These are phyloP conservation scores for Ashinkailepas kermadecensis DNA, from an alignment of 2,888 invertebrate species.

Conservation along the genomic window DNA sequence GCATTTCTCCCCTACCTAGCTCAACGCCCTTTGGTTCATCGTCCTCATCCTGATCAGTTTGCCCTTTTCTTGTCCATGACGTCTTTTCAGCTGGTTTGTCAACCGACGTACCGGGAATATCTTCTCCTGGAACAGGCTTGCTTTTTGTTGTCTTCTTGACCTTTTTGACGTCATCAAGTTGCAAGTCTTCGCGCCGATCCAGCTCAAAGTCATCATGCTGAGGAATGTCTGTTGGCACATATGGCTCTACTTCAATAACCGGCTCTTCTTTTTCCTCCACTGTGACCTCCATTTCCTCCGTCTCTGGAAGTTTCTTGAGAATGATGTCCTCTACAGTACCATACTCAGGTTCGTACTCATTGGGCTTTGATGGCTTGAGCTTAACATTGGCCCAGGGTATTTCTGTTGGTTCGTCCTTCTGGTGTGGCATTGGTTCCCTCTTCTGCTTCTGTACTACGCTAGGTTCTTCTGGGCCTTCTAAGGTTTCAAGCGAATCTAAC, in stretches of 20 bases:
- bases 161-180: background rate
- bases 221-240: background rate
- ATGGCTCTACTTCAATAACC: background rate
- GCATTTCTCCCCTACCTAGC: constrained; percentile 24
- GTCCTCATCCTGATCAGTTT: no score
- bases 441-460: background rate
- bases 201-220: background rate
- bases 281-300: background rate
- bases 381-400: background rate
- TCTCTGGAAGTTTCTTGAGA: no score
- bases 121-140: no score
- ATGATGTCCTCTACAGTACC: no score
- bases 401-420: background rate
- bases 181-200: background rate
- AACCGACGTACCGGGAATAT: no score
- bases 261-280: constrained; percentile 10
- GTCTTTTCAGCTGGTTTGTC: no score
- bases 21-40: background rate
- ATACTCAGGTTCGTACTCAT: no score
- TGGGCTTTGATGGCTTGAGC: background rate
- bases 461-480: background rate
- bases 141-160: background rate
- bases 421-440: background rate
- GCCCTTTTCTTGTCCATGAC: no score
- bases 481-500: background rate